A percentile compares a stretch with the other conserved stretches of the same genome.
These are phyloP conservation scores for Himalopsyche tibetana DNA, from an alignment of 2,888 invertebrate genomes.

Conservation along the genomic window DNA sequence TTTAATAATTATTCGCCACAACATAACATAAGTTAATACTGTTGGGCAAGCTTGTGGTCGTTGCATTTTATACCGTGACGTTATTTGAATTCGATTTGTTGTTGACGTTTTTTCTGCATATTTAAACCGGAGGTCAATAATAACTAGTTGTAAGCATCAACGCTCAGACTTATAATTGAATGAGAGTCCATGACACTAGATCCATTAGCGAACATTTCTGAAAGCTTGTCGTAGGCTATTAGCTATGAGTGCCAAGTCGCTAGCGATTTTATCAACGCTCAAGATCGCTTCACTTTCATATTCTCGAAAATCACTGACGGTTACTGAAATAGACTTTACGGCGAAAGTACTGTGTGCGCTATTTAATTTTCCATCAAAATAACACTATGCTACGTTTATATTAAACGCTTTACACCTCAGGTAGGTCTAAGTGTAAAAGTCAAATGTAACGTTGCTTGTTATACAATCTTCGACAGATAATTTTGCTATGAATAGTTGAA, in stretches of 20 bases:
- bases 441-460: too few relatives aligned
- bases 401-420: too few relatives aligned
- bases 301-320: constrained; percentile 15
- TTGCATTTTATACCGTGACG: too few relatives aligned
- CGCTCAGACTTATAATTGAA: constrained; percentile 48
- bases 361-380: background rate
- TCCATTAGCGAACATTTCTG: constrained; percentile 48
- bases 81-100: too few relatives aligned
- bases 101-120: too few relatives aligned
- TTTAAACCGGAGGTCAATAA: constrained; percentile 1
- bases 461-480: too few relatives aligned
- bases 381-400: too few relatives aligned
- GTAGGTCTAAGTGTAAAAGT: too few relatives aligned
- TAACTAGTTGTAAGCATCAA: background rate
- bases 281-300: constrained; percentile 31
- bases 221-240: constrained; percentile 28
- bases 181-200: constrained; percentile 51
- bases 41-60: too few relatives aligned
- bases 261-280: constrained; percentile 25
- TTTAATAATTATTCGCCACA: too few relatives aligned
- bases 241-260: constrained; percentile 20
- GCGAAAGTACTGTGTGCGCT: background rate
- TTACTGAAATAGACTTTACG: constrained; percentile 15
- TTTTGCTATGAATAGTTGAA: too few relatives aligned
- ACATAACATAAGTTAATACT: too few relatives aligned